A percentile compares a stretch with the other conserved stretches of the same genome.
Conservation (phyloP, 1,140 invertebrate genomes). For the Acromyrmex echinatior region DNA sequence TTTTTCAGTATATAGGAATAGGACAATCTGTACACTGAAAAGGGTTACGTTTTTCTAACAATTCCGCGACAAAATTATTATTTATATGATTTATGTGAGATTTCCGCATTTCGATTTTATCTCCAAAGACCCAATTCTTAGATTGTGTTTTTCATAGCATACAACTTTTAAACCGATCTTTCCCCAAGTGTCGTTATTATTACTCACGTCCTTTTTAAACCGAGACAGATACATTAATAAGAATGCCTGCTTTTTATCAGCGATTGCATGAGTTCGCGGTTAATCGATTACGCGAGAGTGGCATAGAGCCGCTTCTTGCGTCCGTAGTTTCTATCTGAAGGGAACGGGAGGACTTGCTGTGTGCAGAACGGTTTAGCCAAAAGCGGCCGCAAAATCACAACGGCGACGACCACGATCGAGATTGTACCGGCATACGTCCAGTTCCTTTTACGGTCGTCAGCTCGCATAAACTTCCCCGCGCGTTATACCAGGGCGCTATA, state of each 20-base stretch:
- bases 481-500: neutral
- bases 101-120: neutral
- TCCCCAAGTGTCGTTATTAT: neutral
- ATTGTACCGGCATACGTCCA: conserved; percentile 20
- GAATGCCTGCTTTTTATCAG: conserved; percentile 13
- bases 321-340: neutral
- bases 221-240: neutral
- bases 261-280: conserved; percentile 31
- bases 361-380: conserved; percentile 11
- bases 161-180: neutral
- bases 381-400: conserved; percentile 26
- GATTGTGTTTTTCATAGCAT: neutral
- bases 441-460: conserved; percentile 54
- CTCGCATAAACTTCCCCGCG: conserved; percentile 32
- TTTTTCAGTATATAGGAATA: neutral
- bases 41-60: neutral
- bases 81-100: neutral
- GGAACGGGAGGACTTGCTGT: neutral
- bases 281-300: conserved; percentile 43
- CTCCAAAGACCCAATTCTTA: neutral
- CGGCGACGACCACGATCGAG: conserved; percentile 5
- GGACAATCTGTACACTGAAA: neutral
- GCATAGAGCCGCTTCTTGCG: conserved; percentile 30
- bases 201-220: conserved; percentile 11
- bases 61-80: neutral